These are phyloP conservation scores for Gallinago paraguaiae DNA, from an alignment of 2,113 vertebrate species.

Conservation along the genomic window DNA sequence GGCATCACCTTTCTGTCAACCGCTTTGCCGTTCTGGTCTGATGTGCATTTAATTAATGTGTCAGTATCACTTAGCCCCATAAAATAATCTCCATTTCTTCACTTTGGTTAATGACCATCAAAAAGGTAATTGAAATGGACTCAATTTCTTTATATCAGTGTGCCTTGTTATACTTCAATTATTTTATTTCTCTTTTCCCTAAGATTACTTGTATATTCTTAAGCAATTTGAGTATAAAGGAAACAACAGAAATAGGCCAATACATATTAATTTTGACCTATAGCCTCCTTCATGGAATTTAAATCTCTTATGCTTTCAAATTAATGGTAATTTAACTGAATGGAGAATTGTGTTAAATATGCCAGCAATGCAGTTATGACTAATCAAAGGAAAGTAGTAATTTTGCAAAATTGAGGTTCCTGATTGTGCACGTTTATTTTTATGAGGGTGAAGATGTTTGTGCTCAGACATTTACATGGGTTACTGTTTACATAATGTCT, in stretches of 20 bases:
- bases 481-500: not conserved
- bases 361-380: not conserved
- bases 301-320: constrained; percentile 54
- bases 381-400: constrained; percentile 21
- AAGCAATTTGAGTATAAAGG: constrained; percentile 11
- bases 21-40: not conserved
- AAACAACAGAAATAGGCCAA: constrained; percentile 57
- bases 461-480: not conserved
- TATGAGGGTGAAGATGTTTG: not conserved
- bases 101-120: not conserved
- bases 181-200: not conserved
- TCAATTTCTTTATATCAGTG: not conserved
- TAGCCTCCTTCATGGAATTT: constrained; percentile 32
- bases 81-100: not conserved
- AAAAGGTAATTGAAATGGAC: constrained; percentile 6
- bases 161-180: not conserved
- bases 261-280: constrained; percentile 59
- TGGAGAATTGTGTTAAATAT: constrained; percentile 6
- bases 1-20: not conserved
- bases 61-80: not conserved
- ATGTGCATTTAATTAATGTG: not conserved
- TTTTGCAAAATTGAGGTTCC: not conserved
- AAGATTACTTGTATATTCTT: not conserved
- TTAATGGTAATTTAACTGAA: constrained; percentile 62
- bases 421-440: not conserved